Evolutionary conservation across 2,113 vertebrate species (phyloP).

Genomic region (Thomomys bottae): DNA sequence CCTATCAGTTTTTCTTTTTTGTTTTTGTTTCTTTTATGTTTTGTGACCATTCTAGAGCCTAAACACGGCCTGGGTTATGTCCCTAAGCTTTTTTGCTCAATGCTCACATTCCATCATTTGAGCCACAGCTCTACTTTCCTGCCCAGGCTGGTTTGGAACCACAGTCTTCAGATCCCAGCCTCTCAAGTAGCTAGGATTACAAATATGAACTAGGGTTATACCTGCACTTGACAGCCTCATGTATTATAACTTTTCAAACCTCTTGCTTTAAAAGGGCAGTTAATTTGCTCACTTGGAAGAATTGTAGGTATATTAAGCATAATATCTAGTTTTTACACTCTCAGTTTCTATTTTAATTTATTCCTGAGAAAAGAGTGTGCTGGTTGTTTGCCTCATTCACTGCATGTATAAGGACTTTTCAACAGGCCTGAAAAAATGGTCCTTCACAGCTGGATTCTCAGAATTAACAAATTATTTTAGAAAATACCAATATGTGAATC

Average conservation of each 20-base stretch:
- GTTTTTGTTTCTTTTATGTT: too few relatives aligned
- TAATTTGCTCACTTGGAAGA: not conserved
- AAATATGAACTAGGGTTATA: too few relatives aligned
- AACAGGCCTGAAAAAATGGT: conserved; percentile 26
- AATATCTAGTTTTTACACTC: not conserved
- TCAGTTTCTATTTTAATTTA: conserved; percentile 37
- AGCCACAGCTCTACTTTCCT: too few relatives aligned
- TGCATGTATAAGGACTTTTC: conserved; percentile 42
- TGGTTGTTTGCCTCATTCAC: conserved; percentile 41
- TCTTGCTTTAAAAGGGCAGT: conserved; percentile 18
- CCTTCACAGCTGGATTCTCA: conserved; percentile 47
- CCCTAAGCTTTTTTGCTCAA: too few relatives aligned
- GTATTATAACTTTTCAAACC: conserved; percentile 7
- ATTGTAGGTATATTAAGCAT: not conserved
- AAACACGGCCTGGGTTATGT: too few relatives aligned
- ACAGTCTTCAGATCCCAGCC: too few relatives aligned
- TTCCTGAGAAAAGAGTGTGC: conserved; percentile 40
- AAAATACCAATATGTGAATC: conserved; percentile 40
- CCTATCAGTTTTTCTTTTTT: not conserved
- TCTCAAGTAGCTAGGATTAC: too few relatives aligned
- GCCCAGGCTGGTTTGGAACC: too few relatives aligned
- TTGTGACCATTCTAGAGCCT: too few relatives aligned
- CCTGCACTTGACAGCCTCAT: not conserved
- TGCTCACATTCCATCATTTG: too few relatives aligned
- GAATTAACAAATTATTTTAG: conserved; percentile 45